Evolutionary conservation across 2,113 vertebrate genomes (phyloP).

Genomic region (Pomatorhinus ruficollis): DNA sequence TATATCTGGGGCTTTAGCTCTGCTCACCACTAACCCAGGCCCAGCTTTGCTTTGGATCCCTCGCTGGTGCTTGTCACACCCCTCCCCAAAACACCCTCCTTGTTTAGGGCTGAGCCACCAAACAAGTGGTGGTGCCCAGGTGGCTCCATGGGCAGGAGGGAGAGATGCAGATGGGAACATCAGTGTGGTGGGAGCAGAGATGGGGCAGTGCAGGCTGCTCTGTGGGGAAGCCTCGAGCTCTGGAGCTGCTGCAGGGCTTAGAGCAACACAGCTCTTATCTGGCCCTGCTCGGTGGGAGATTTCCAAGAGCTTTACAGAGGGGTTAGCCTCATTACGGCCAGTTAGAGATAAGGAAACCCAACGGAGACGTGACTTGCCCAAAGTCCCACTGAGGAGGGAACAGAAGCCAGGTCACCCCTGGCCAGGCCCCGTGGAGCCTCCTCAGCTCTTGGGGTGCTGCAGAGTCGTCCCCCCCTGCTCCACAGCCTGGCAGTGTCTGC

Average conservation of each 20-base stretch:
- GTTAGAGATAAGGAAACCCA: neutral
- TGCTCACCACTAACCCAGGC: neutral
- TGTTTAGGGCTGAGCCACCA: neutral
- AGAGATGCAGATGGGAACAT: neutral
- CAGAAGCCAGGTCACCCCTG: neutral
- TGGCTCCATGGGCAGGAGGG: neutral
- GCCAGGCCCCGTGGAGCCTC: accelerated
- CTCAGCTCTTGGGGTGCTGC: accelerated
- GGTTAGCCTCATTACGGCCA: neutral
- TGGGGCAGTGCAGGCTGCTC: neutral
- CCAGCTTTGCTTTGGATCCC: neutral
- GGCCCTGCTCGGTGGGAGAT: neutral
- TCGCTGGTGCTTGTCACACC: neutral
- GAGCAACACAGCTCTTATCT: neutral
- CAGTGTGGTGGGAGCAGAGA: accelerated
- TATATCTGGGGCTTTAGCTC: constrained; percentile 38
- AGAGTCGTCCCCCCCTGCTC: accelerated
- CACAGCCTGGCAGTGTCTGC: neutral
- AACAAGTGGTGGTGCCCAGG: neutral
- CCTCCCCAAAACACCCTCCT: neutral
- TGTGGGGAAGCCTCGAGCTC: neutral
- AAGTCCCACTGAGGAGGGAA: neutral
- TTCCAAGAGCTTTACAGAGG: neutral
- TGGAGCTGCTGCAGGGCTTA: neutral
- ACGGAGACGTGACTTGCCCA: neutral